Evolutionary conservation across 2,797 vertebrate genomes (phyloP).

Genomic region (Sebastes hubbsi): DNA sequence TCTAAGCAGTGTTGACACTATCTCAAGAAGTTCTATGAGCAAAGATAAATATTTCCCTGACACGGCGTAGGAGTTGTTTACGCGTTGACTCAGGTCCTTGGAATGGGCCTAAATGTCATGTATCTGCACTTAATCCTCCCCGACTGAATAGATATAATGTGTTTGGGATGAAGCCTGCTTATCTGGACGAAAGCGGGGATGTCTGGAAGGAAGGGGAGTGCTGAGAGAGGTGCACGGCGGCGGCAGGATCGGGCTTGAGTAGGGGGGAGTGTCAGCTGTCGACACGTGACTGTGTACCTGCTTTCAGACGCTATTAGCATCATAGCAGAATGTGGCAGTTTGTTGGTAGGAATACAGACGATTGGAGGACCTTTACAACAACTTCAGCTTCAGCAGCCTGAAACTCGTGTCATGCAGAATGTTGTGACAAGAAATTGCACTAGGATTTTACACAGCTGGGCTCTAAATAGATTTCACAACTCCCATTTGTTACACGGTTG

Average conservation of each 20-base stretch:
- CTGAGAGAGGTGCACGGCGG: slow-evolving; percentile 24
- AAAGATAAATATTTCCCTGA: slow-evolving; percentile 82
- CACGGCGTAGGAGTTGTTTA: slow-evolving; percentile 77
- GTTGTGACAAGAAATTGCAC: slow-evolving; percentile 33
- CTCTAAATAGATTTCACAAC: slow-evolving; percentile 56
- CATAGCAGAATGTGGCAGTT: slow-evolving; percentile 29
- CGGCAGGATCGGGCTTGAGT: slow-evolving; percentile 65
- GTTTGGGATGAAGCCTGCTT: slow-evolving; percentile 68
- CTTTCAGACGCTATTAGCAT: slow-evolving; percentile 30
- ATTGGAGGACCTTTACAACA: neutral
- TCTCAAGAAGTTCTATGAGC: slow-evolving; percentile 77
- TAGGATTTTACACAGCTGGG: slow-evolving; percentile 26
- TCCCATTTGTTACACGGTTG: slow-evolving; percentile 23
- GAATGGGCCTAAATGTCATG: slow-evolving; percentile 76
- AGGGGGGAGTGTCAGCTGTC: slow-evolving; percentile 31
- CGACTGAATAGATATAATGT: slow-evolving; percentile 59
- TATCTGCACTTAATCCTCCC: slow-evolving; percentile 69
- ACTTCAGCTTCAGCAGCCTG: slow-evolving; percentile 10
- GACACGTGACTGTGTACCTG: slow-evolving; percentile 35
- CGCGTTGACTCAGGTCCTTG: slow-evolving; percentile 70
- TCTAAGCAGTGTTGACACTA: slow-evolving; percentile 76
- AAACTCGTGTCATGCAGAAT: slow-evolving; percentile 18
- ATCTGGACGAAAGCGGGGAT: slow-evolving; percentile 37
- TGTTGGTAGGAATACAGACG: slow-evolving; percentile 17
- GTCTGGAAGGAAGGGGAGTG: slow-evolving; percentile 24